These are phyloP conservation scores for Saccopteryx leptura DNA, from an alignment of 2,113 vertebrate species.

Conservation along the genomic window DNA sequence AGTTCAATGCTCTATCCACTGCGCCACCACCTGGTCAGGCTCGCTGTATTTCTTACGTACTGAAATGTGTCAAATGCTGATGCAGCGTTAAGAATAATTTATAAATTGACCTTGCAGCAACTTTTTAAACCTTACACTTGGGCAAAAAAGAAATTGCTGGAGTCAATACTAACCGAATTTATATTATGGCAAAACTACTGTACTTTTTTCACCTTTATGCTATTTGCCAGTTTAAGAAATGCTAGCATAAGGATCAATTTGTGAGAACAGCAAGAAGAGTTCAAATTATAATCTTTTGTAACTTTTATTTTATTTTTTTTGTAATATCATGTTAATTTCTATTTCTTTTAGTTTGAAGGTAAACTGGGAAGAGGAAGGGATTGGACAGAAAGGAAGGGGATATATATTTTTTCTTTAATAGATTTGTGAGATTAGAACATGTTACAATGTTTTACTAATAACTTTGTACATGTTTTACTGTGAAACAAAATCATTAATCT, in stretches of 20 bases:
- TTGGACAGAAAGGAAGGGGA: background rate
- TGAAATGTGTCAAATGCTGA: constrained; percentile 73
- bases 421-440: background rate
- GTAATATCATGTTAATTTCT: background rate
- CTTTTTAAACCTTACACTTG: constrained; percentile 62
- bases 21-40: too few relatives aligned
- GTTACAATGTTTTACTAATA: background rate
- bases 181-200: constrained; percentile 15
- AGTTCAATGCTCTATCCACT: too few relatives aligned
- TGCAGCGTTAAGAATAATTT: constrained; percentile 69
- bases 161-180: constrained; percentile 22
- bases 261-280: constrained; percentile 7
- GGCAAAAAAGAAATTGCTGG: background rate
- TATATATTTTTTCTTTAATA: constrained; percentile 5
- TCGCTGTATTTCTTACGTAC: constrained; percentile 69
- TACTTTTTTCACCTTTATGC: background rate
- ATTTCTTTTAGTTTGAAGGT: constrained; percentile 10
- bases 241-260: background rate
- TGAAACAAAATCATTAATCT: background rate
- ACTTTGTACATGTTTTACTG: background rate
- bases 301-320: background rate
- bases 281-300: background rate
- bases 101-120: constrained; percentile 54
- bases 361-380: background rate
- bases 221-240: constrained; percentile 40